phyloP scores from a whole-genome alignment of 2,888 invertebrate species.

The Clepsis dumicolana region DNA sequence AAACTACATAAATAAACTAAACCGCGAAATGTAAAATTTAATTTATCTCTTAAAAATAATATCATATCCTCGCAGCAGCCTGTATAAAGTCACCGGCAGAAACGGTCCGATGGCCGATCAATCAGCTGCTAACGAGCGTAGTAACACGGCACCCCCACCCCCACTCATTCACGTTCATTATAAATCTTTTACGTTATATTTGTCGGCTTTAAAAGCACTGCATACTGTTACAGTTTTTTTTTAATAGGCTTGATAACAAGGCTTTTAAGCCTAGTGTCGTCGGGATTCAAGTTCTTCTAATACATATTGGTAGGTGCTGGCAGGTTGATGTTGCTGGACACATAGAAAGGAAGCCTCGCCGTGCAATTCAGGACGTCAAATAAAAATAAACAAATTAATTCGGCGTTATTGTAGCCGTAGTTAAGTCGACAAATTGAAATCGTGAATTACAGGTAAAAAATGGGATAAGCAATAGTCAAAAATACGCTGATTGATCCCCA shows the following conservation, averaged over 20 bases:
- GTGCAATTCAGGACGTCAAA: background rate
- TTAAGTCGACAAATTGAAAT: no score
- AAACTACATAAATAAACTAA: no score
- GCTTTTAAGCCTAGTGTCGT: no score
- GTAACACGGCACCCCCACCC: constrained; percentile 52
- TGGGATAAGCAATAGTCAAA: no score
- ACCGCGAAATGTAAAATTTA: no score
- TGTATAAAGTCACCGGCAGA: constrained; percentile 62
- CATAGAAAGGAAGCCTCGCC: background rate
- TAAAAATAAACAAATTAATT: no score
- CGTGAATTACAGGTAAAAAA: no score
- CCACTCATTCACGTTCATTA: constrained; percentile 49
- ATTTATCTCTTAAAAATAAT: background rate
- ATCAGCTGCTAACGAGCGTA: constrained; percentile 83
- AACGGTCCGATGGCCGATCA: constrained; percentile 77
- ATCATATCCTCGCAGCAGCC: constrained; percentile 52
- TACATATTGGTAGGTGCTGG: background rate
- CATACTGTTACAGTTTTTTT: background rate
- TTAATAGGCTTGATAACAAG: background rate
- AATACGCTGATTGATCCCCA: no score
- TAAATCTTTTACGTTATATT: constrained; percentile 47
- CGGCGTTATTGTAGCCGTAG: no score
- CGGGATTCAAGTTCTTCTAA: background rate
- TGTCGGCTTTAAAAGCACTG: constrained; percentile 4
- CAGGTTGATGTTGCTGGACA: background rate